phyloP scores from a whole-genome alignment of 2,888 invertebrate species.

The Ferrisia virgata region DNA sequence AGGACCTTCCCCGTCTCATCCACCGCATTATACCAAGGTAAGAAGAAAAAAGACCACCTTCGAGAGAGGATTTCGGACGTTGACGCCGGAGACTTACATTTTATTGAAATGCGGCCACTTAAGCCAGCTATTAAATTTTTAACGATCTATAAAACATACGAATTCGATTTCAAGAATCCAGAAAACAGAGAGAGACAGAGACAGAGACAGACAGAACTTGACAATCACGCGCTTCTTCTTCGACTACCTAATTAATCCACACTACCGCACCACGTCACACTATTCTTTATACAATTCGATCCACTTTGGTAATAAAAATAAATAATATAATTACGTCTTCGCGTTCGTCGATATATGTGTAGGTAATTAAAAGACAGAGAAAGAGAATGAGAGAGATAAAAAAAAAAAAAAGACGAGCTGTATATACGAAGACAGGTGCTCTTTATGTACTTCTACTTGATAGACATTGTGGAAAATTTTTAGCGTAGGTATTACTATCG shows the following conservation, averaged over 20 bases:
- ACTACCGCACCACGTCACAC: background rate
- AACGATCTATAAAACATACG: slow-evolving; percentile 5
- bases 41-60: background rate
- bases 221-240: background rate
- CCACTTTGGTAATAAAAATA: background rate
- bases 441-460: background rate
- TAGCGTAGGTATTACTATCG: too few relatives aligned
- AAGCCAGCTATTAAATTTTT: background rate
- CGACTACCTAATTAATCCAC: background rate
- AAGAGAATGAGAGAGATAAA: background rate
- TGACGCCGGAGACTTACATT: slow-evolving; percentile 9
- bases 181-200: too few relatives aligned
- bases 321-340: background rate
- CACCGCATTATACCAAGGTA: too few relatives aligned
- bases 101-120: background rate
- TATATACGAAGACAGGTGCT: background rate
- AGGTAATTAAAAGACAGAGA: background rate
- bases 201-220: background rate
- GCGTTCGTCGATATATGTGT: background rate
- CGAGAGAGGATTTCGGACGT: background rate
- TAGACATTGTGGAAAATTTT: too few relatives aligned
- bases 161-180: slow-evolving; percentile 14
- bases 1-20: background rate
- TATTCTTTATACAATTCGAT: background rate
- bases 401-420: too few relatives aligned